Conservation (phyloP, 2,888 invertebrate species). For the Ornithoptera priamus region DNA sequence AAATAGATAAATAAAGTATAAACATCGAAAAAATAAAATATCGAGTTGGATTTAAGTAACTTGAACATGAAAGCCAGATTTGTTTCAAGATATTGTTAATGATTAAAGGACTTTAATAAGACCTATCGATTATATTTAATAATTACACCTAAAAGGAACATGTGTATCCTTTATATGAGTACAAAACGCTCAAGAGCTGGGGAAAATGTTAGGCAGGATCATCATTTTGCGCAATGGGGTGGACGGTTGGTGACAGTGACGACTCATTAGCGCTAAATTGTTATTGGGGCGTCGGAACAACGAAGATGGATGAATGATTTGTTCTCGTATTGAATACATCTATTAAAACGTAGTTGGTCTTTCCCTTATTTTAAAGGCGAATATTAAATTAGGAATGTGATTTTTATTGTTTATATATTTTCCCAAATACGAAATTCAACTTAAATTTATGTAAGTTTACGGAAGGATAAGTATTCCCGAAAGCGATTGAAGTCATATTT, state of each 20-base stretch:
- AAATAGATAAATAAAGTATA: too few species aligned
- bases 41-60: background rate
- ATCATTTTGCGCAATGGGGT: slow-evolving; percentile 40
- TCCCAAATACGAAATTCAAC: too few species aligned
- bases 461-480: too few species aligned
- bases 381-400: background rate
- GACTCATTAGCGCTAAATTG: slow-evolving; percentile 60
- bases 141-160: slow-evolving; percentile 12
- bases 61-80: background rate
- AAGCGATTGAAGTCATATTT: too few species aligned
- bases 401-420: too few species aligned
- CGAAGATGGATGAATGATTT: slow-evolving; percentile 18
- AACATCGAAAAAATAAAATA: background rate
- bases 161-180: slow-evolving; percentile 23
- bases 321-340: slow-evolving; percentile 19
- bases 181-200: slow-evolving; percentile 29
- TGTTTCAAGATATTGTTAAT: too few species aligned
- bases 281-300: slow-evolving; percentile 33
- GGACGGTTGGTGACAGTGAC: slow-evolving; percentile 56
- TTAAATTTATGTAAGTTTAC: too few species aligned
- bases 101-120: background rate
- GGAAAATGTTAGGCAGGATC: slow-evolving; percentile 37
- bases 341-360: slow-evolving; percentile 24
- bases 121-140: background rate
- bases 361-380: background rate